Evolutionary conservation across 2,113 vertebrate genomes (phyloP).

Genomic region (Grammomys dolichurus): DNA sequence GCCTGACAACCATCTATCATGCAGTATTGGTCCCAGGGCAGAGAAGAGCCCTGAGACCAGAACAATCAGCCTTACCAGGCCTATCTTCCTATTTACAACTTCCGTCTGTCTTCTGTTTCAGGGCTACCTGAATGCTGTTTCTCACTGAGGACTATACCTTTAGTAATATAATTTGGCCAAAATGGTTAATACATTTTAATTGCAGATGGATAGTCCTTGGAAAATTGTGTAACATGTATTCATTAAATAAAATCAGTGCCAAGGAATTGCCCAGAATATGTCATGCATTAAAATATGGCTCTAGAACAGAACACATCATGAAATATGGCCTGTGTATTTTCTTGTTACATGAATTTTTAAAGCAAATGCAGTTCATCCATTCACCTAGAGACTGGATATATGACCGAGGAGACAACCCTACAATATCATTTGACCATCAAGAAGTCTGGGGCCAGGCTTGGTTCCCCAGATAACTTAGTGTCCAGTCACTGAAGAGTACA

Average conservation of each 20-base stretch:
- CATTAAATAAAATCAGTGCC: conserved; percentile 65
- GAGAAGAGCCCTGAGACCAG: not conserved
- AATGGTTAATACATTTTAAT: conserved; percentile 69
- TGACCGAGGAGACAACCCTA: conserved; percentile 8
- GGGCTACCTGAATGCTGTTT: not conserved
- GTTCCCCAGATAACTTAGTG: not conserved
- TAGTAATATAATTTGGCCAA: conserved; percentile 39
- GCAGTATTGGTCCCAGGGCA: not conserved
- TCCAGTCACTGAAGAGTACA: not conserved
- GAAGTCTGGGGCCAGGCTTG: not conserved
- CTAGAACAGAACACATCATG: conserved; percentile 11
- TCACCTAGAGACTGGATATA: conserved; percentile 14
- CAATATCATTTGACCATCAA: not conserved
- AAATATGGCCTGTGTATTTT: conserved; percentile 55
- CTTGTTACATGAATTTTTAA: conserved; percentile 65
- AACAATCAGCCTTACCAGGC: not conserved
- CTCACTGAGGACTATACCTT: conserved; percentile 19
- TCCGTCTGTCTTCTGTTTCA: not conserved
- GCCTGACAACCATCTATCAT: not conserved
- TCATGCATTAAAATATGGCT: conserved; percentile 60
- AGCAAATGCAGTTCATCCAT: not conserved
- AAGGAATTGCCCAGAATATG: conserved; percentile 65
- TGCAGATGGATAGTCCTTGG: conserved; percentile 62
- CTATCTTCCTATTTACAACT: not conserved
- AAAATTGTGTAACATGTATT: conserved; percentile 66